Evolutionary conservation across 1,140 invertebrate species (phyloP).

Genomic region (Dermatophagoides farinae): DNA sequence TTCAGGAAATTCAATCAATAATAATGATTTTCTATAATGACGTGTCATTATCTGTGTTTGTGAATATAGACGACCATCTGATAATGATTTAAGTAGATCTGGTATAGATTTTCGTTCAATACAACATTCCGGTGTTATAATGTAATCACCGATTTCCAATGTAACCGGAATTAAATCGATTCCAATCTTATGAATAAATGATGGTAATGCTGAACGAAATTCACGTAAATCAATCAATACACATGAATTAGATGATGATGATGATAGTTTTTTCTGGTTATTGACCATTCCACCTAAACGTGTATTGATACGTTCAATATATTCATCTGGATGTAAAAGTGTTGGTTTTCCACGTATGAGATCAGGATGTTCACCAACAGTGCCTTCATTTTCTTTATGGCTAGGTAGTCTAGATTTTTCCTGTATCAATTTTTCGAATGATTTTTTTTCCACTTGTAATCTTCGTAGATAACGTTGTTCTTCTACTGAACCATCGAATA

Average conservation of each 20-base stretch:
- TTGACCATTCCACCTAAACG: neutral
- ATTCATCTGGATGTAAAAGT: neutral
- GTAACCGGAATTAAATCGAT: conserved; percentile 82
- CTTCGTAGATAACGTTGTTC: conserved; percentile 83
- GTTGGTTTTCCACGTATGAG: conserved; percentile 28
- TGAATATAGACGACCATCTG: conserved; percentile 81
- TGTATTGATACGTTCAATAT: neutral
- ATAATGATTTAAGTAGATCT: conserved; percentile 86
- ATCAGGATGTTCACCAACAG: conserved; percentile 45
- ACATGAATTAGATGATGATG: conserved; percentile 14
- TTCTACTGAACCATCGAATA: conserved; percentile 52
- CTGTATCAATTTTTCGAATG: conserved; percentile 74
- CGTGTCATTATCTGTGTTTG: conserved; percentile 76
- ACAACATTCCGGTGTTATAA: conserved; percentile 83
- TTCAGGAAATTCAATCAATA: conserved; percentile 93
- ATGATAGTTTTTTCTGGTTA: conserved; percentile 13
- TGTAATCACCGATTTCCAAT: conserved; percentile 84
- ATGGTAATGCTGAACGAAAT: conserved; percentile 86
- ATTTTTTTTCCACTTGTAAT: conserved; percentile 69
- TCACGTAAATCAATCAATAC: conserved; percentile 95
- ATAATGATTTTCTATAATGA: conserved; percentile 62
- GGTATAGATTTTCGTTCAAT: conserved; percentile 92
- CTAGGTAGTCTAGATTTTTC: conserved; percentile 39
- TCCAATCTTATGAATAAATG: conserved; percentile 72
- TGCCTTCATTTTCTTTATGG: conserved; percentile 35